Evolutionary conservation across 2,113 vertebrate genomes (phyloP).

Genomic region (Rhinoptilus africanus): DNA sequence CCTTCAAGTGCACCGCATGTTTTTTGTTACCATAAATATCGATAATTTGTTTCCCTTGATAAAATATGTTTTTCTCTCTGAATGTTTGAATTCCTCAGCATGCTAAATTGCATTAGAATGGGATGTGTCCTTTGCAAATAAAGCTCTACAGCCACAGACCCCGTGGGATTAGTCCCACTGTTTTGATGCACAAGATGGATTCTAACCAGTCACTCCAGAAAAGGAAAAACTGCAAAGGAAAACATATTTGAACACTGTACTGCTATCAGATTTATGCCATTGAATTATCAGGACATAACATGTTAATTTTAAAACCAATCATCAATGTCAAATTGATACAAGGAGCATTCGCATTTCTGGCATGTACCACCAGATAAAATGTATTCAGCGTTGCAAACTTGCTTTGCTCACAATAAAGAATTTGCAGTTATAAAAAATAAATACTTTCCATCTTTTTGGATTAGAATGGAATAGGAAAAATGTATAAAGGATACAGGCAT

Average conservation of each 20-base stretch:
- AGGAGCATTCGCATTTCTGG: background rate
- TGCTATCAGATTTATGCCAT: background rate
- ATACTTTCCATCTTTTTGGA: background rate
- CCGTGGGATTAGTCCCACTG: background rate
- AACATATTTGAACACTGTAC: background rate
- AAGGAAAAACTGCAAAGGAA: background rate
- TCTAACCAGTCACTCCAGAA: background rate
- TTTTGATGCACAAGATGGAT: background rate
- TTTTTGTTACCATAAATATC: background rate
- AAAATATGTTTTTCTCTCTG: background rate
- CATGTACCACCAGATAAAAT: background rate
- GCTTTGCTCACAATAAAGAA: background rate
- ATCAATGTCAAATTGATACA: background rate
- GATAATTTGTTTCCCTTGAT: background rate
- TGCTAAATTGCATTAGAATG: background rate
- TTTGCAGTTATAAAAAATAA: background rate
- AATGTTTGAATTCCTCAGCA: background rate
- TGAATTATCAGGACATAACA: background rate
- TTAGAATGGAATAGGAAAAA: background rate
- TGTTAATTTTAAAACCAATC: background rate
- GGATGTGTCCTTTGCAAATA: background rate
- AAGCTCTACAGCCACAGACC: background rate
- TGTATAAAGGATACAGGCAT: background rate
- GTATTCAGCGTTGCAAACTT: background rate
- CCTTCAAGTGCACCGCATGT: background rate